These are phyloP conservation scores for Drosophila mimetica DNA, from an alignment of 2,888 invertebrate genomes.

Conservation along the genomic window DNA sequence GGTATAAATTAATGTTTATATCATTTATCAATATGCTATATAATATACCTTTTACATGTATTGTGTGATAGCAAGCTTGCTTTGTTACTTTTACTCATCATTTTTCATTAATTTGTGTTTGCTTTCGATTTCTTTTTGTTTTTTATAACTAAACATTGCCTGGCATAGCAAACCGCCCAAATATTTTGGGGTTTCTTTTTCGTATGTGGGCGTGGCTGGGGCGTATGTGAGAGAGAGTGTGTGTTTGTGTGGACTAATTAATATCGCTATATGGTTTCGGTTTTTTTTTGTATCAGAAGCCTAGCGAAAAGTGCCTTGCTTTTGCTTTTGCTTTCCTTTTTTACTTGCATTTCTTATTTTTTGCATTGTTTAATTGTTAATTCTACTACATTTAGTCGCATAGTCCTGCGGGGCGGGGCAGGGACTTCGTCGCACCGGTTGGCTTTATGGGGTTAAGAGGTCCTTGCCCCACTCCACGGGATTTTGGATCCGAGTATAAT, in stretches of 20 bases:
- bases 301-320: constrained; percentile 36
- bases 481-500: constrained; percentile 28
- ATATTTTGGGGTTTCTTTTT: constrained; percentile 11
- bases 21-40: constrained; percentile 69
- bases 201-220: constrained; percentile 30
- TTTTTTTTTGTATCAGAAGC: constrained; percentile 29
- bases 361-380: constrained; percentile 27
- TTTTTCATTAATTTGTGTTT: constrained; percentile 36
- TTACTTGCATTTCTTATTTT: constrained; percentile 10
- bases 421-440: background rate
- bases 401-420: constrained; percentile 11
- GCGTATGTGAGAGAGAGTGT: constrained; percentile 22
- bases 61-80: constrained; percentile 71
- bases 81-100: constrained; percentile 39
- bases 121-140: constrained; percentile 21
- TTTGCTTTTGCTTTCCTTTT: constrained; percentile 14
- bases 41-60: constrained; percentile 75
- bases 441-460: background rate
- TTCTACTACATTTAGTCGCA: constrained; percentile 42
- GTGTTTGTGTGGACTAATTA: constrained; percentile 30
- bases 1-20: constrained; percentile 61
- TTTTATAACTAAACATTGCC: constrained; percentile 51
- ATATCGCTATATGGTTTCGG: constrained; percentile 31
- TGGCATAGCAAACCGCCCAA: constrained; percentile 43
- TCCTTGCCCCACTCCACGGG: constrained; percentile 10